A percentile compares a stretch with the other conserved stretches of the same genome.
Evolutionary conservation across 2,888 invertebrate species (phyloP).

Genomic region (Drosophila pullipes): DNA sequence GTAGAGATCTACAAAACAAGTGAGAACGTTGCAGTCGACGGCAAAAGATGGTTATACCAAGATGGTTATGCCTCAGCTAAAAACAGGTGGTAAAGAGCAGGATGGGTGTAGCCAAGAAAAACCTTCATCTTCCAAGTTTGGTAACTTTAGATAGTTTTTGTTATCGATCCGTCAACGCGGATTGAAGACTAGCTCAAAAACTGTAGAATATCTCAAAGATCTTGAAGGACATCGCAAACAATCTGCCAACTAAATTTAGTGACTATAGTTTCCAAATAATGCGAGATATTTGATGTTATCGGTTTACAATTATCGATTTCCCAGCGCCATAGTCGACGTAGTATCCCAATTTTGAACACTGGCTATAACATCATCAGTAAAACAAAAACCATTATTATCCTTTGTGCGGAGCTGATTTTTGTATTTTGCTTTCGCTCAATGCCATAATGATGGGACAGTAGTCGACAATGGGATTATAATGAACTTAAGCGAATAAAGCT

Average conservation of each 20-base stretch:
- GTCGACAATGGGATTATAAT: not conserved
- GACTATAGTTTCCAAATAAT: not conserved
- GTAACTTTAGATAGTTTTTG: not conserved
- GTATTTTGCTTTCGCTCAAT: not conserved
- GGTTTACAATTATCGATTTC: not conserved
- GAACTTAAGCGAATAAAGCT: not conserved
- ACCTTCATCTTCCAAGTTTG: not conserved
- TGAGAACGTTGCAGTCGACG: not conserved
- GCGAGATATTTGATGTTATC: not conserved
- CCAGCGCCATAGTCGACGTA: rapidly evolving
- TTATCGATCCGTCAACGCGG: not conserved
- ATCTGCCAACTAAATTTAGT: too few relatives aligned
- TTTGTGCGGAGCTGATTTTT: not conserved
- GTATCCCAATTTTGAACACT: not conserved
- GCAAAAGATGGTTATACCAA: not conserved
- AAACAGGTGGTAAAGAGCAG: not conserved
- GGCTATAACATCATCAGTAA: not conserved
- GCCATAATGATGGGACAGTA: not conserved
- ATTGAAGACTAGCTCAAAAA: not conserved
- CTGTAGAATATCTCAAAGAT: not conserved
- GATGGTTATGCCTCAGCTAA: not conserved
- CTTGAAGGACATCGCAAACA: too few relatives aligned
- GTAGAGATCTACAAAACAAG: not conserved
- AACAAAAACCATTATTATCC: not conserved
- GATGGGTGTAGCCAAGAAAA: not conserved